These are phyloP conservation scores for Speoplatyrhinus poulsoni DNA, from an alignment of 2,113 vertebrate species.

Conservation along the genomic window DNA sequence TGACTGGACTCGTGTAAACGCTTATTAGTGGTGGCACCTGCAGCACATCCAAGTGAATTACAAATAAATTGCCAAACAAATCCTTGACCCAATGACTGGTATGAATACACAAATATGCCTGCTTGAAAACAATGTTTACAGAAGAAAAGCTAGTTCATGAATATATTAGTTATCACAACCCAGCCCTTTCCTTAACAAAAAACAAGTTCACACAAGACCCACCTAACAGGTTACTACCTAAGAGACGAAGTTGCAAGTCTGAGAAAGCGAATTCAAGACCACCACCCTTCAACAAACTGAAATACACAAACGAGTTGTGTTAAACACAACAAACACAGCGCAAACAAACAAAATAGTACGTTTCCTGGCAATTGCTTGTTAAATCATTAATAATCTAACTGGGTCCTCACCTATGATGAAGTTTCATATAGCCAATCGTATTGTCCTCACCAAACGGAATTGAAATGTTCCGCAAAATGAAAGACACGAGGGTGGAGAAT, in stretches of 20 bases:
- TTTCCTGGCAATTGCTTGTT: background rate
- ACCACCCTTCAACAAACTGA: conserved; percentile 19
- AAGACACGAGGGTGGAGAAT: background rate
- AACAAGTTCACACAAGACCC: conserved; percentile 66
- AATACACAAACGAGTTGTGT: conserved; percentile 16
- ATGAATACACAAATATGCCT: conserved; percentile 10
- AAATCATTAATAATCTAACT: background rate
- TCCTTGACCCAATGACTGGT: background rate
- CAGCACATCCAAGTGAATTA: conserved; percentile 9
- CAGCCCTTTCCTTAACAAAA: conserved; percentile 46
- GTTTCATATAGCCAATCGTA: too few species aligned
- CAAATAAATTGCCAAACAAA: background rate
- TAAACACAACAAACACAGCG: too few species aligned
- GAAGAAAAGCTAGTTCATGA: conserved; percentile 12
- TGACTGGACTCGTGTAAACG: conserved; percentile 11
- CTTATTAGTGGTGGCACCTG: conserved; percentile 45
- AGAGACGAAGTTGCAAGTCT: conserved; percentile 17
- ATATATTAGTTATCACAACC: conserved; percentile 61
- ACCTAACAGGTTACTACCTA: conserved; percentile 65
- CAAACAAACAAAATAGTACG: too few species aligned
- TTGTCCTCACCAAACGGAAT: background rate
- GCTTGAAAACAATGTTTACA: conserved; percentile 31
- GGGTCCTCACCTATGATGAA: background rate
- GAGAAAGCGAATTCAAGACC: conserved; percentile 29
- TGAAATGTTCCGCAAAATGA: background rate